Percentiles rank a stretch among this genome's conserved stretches.
phyloP scores from a whole-genome alignment of 2,113 vertebrate genomes.

The Sphaerodactylus townsendi region DNA sequence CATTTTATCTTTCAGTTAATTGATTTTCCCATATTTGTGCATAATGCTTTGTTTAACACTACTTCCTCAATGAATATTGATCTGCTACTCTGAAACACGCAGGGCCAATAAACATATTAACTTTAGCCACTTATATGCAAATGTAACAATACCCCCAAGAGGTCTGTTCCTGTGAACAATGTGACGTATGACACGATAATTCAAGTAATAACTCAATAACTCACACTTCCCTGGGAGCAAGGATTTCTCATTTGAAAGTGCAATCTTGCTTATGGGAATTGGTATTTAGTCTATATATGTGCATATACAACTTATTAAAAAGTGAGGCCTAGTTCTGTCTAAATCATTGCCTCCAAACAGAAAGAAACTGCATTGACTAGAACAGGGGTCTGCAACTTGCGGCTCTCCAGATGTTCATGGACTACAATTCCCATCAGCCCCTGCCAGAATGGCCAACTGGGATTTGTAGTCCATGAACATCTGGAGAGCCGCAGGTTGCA shows the following conservation, averaged over 20 bases:
- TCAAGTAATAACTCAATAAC: too few species aligned
- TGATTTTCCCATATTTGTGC: constrained; percentile 8
- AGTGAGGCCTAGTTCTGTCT: neutral
- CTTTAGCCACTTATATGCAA: neutral
- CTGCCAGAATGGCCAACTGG: too few species aligned
- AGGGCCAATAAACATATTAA: constrained; percentile 4
- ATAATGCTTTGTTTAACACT: constrained; percentile 39
- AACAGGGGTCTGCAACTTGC: too few species aligned
- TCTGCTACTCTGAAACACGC: constrained; percentile 35
- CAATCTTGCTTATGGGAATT: neutral
- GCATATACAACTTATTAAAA: neutral
- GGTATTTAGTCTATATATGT: neutral
- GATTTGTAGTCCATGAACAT: too few species aligned
- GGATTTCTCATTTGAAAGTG: neutral
- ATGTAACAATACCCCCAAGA: neutral
- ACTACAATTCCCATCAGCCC: too few species aligned
- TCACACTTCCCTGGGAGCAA: neutral
- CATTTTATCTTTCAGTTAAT: constrained; percentile 16
- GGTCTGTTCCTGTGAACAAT: neutral
- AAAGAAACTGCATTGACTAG: too few species aligned
- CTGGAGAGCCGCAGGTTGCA: too few species aligned
- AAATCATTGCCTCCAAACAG: neutral
- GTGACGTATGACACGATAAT: neutral
- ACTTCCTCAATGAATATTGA: constrained; percentile 46
- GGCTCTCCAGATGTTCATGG: too few species aligned